Evolutionary conservation across 1,140 invertebrate genomes (phyloP).

Genomic region (Polypedilum pembai): DNA sequence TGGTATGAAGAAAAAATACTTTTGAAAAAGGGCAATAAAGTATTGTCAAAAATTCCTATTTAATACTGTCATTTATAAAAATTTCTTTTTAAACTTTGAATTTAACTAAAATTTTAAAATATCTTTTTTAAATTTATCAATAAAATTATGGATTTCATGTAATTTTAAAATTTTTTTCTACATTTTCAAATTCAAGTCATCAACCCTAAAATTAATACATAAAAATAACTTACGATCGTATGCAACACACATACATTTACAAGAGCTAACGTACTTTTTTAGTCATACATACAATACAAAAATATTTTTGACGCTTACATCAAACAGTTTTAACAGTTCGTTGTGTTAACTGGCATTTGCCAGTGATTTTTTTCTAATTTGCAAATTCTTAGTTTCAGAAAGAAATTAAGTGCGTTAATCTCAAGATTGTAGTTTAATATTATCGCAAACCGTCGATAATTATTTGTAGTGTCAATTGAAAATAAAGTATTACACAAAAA

Average conservation of each 20-base stretch:
- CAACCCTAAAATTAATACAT: background rate
- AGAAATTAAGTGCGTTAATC: no score
- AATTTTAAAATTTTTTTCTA: no score
- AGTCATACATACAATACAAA: background rate
- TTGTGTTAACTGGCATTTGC: slow-evolving; percentile 10
- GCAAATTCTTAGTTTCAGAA: background rate
- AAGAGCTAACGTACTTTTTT: slow-evolving; percentile 10
- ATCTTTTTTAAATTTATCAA: background rate
- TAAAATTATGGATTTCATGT: background rate
- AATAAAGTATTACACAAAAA: no score
- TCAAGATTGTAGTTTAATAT: no score
- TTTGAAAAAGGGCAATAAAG: no score
- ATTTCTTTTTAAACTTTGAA: background rate
- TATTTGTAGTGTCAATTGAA: no score
- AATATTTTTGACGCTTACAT: background rate
- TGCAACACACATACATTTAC: background rate
- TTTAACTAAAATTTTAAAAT: background rate
- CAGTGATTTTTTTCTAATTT: background rate
- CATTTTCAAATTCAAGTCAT: background rate
- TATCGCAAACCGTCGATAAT: no score
- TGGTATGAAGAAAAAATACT: no score
- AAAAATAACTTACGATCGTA: slow-evolving; percentile 9
- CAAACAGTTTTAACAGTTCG: slow-evolving; percentile 26
- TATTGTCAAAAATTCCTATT: no score
- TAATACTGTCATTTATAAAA: no score